phyloP scores from a whole-genome alignment of 2,797 vertebrate genomes.

The Coluber constrictor region DNA sequence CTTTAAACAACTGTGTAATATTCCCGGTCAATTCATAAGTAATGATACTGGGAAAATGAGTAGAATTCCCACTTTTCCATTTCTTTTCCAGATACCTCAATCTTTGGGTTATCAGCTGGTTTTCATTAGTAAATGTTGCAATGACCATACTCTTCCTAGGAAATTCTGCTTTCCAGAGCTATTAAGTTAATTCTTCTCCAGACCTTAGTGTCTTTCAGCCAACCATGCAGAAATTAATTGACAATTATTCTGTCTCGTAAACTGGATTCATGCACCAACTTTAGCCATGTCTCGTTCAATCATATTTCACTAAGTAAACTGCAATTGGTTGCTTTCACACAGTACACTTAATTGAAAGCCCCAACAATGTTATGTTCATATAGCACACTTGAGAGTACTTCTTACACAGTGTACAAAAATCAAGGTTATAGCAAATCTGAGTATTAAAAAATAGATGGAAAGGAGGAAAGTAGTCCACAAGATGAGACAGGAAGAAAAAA shows the following conservation, averaged over 20 bases:
- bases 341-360: not conserved
- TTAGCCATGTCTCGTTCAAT: not conserved
- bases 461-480: not conserved
- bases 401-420: not conserved
- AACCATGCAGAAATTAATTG: not conserved
- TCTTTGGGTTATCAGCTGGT: not conserved
- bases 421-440: not conserved
- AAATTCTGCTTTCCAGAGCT: not conserved
- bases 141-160: not conserved
- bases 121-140: not conserved
- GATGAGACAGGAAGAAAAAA: not conserved
- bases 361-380: not conserved
- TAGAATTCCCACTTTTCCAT: not conserved
- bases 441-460: not conserved
- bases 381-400: not conserved
- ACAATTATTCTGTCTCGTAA: not conserved
- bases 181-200: not conserved
- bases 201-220: not conserved
- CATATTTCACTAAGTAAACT: not conserved
- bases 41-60: not conserved
- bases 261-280: not conserved
- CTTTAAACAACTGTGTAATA: not conserved
- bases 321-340: not conserved
- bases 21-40: not conserved
- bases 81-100: not conserved